phyloP scores from a whole-genome alignment of 2,888 invertebrate species.

The Lycocerus yunnanus region DNA sequence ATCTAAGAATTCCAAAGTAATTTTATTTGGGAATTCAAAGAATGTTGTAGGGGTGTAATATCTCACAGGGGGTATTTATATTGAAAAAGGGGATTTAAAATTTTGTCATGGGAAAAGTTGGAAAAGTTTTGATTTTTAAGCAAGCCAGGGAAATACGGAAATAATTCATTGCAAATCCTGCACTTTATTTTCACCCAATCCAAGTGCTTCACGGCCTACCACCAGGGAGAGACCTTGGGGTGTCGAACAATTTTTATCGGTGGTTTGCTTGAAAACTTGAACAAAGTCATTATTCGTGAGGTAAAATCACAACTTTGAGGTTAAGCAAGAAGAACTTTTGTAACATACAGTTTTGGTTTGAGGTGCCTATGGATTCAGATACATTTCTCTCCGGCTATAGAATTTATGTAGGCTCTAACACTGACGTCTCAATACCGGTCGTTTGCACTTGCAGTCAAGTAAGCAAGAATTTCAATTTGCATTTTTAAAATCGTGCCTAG shows the following conservation, averaged over 20 bases:
- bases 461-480: conserved; percentile 11
- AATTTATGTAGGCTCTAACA: conserved; percentile 73
- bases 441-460: conserved; percentile 89
- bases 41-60: no score
- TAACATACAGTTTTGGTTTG: conserved; percentile 88
- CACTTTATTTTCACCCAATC: conserved; percentile 84
- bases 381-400: conserved; percentile 85
- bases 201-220: conserved; percentile 81
- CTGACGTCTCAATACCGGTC: conserved; percentile 77
- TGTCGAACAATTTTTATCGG: conserved; percentile 95
- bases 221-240: conserved; percentile 84
- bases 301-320: conserved; percentile 86
- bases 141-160: no score
- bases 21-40: no score
- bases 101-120: no score
- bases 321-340: conserved; percentile 95
- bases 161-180: conserved; percentile 84
- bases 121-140: no score
- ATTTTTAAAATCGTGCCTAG: no score
- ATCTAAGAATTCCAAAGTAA: no score
- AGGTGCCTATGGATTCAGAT: conserved; percentile 85
- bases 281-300: conserved; percentile 89
- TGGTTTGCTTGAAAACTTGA: conserved; percentile 88
- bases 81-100: no score
- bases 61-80: no score